These are phyloP conservation scores for Suncus etruscus DNA, from an alignment of 2,113 vertebrate genomes.

Conservation along the genomic window DNA sequence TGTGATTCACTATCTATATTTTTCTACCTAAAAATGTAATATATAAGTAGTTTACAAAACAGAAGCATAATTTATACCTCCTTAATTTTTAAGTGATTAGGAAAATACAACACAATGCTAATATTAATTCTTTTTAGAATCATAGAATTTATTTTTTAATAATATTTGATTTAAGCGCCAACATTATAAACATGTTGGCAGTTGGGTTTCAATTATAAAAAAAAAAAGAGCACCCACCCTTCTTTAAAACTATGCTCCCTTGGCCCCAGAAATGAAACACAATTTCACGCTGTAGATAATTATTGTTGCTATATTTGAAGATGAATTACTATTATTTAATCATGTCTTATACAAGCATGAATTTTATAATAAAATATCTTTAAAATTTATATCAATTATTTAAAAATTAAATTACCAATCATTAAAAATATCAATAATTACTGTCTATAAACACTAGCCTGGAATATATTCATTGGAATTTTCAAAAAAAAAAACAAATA, in stretches of 20 bases:
- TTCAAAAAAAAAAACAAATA: neutral
- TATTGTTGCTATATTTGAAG: neutral
- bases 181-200: too few relatives aligned
- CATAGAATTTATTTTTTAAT: too few relatives aligned
- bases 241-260: neutral
- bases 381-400: neutral
- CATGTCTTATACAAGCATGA: neutral
- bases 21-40: neutral
- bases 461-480: constrained; percentile 20
- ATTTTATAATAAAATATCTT: neutral
- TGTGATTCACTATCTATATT: neutral
- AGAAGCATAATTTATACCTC: neutral
- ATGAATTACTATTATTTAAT: neutral
- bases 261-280: accelerated
- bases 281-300: accelerated
- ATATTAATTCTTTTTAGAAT: too few relatives aligned
- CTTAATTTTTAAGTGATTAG: too few relatives aligned
- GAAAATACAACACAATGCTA: too few relatives aligned
- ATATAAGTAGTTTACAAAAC: neutral
- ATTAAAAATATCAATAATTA: neutral
- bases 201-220: too few relatives aligned
- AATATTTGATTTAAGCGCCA: too few relatives aligned
- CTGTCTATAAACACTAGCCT: neutral
- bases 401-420: neutral
- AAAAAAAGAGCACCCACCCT: too few relatives aligned